Conservation (phyloP, 2,797 vertebrate genomes). For the Cryptoprocta ferox region DNA sequence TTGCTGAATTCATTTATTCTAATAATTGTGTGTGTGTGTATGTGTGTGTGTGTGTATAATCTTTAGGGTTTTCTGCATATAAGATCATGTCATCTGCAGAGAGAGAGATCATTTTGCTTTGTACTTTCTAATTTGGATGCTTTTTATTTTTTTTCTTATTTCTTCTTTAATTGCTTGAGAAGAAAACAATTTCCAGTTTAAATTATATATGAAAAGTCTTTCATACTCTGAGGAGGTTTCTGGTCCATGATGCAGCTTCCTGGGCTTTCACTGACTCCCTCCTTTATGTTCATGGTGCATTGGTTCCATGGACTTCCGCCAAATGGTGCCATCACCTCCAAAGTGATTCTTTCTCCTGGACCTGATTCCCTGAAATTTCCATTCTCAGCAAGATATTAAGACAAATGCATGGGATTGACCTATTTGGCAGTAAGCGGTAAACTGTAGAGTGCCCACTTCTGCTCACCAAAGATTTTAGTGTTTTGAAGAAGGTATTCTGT, state of each 20-base stretch:
- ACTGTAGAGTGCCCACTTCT: neutral
- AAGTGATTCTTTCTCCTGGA: neutral
- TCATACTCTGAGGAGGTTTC: neutral
- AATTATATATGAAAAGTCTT: neutral
- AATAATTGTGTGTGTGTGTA: neutral
- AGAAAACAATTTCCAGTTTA: neutral
- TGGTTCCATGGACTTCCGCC: neutral
- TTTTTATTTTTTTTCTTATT: neutral
- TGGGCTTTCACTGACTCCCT: neutral
- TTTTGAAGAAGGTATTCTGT: neutral
- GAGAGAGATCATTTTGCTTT: neutral
- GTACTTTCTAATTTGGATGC: neutral
- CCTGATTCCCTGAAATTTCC: neutral
- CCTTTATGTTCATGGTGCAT: accelerated
- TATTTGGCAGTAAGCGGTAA: neutral
- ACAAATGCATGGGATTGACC: neutral
- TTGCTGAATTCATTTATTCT: neutral
- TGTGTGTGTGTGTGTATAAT: neutral
- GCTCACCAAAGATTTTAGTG: neutral
- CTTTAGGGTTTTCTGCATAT: neutral
- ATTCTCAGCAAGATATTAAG: neutral
- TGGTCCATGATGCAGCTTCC: neutral
- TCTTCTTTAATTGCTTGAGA: neutral
- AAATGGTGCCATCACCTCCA: neutral
- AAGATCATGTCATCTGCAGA: neutral